Evolutionary conservation across 2,113 vertebrate genomes (phyloP).

Genomic region (Merops nubicus): DNA sequence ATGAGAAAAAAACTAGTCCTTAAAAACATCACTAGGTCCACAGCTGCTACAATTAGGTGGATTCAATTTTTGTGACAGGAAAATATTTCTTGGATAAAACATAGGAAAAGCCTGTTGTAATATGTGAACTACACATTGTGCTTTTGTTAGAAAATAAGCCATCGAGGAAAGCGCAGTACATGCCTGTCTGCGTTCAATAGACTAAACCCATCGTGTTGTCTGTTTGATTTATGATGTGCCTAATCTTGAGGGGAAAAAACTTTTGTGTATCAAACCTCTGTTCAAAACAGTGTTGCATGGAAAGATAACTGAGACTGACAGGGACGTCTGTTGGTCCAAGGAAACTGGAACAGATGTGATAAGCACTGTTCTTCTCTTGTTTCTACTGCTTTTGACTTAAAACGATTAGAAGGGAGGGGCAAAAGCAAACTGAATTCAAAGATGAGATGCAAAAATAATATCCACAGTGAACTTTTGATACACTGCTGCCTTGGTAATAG

Average conservation of each 20-base stretch:
- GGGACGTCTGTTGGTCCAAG: neutral
- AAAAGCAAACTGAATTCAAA: constrained; percentile 17
- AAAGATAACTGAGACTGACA: constrained; percentile 51
- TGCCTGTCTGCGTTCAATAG: neutral
- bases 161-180: neutral
- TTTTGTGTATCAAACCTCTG: constrained; percentile 50
- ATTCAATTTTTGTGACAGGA: neutral
- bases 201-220: constrained; percentile 51
- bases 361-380: neutral
- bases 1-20: constrained; percentile 11
- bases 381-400: constrained; percentile 40
- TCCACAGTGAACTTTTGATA: constrained; percentile 17
- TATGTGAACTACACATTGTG: neutral
- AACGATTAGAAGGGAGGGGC: constrained; percentile 27
- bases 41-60: neutral
- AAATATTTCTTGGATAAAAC: neutral
- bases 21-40: neutral
- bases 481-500: constrained; percentile 11
- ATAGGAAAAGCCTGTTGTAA: neutral
- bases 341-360: constrained; percentile 28
- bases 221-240: constrained; percentile 68
- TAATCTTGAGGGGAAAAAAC: constrained; percentile 42
- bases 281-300: constrained; percentile 47
- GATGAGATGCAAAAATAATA: constrained; percentile 47
- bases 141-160: constrained; percentile 27